These are phyloP conservation scores for Podarcis muralis DNA, from an alignment of 2,113 vertebrate species.

Conservation along the genomic window DNA sequence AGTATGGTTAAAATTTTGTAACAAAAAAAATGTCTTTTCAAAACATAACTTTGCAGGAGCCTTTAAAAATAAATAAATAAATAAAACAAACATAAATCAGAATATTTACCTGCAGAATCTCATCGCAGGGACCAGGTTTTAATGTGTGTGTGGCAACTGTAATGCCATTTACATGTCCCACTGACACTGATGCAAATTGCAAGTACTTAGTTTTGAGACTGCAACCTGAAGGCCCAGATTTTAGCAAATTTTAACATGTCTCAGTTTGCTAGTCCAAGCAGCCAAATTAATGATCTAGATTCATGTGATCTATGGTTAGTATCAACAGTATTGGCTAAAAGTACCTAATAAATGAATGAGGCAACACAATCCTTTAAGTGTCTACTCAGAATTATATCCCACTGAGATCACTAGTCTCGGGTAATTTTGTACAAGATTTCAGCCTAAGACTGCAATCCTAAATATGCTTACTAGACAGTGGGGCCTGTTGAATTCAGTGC, in stretches of 20 bases:
- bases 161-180: neutral
- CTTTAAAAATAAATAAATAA: too few species aligned
- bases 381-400: too few species aligned
- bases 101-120: neutral
- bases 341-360: neutral
- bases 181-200: neutral
- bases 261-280: neutral
- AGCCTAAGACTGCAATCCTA: neutral
- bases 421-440: neutral
- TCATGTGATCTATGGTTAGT: neutral
- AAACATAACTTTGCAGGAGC: too few species aligned
- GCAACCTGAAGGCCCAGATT: neutral
- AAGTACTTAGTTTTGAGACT: neutral
- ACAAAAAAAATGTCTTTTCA: neutral
- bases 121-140: neutral
- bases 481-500: neutral
- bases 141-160: neutral
- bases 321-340: rapidly evolving
- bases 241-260: neutral
- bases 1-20: neutral
- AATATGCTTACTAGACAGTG: neutral
- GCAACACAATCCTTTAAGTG: too few species aligned
- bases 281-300: neutral
- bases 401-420: neutral
- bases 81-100: neutral